These are phyloP conservation scores for Aphidius colemani DNA, from an alignment of 2,888 invertebrate species.

Conservation along the genomic window DNA sequence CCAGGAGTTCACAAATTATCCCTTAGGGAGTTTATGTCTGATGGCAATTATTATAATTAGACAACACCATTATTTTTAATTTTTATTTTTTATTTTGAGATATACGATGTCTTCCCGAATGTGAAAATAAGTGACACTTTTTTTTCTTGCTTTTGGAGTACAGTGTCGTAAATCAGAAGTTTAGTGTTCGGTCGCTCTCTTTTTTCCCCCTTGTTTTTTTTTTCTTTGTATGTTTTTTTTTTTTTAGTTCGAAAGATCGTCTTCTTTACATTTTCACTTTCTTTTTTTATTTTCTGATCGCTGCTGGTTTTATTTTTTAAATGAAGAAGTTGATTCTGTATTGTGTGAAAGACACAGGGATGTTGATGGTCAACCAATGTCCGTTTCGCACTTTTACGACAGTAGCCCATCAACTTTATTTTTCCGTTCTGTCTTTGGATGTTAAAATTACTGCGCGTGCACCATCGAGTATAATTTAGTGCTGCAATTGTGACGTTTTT, in stretches of 20 bases:
- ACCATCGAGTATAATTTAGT: conserved; percentile 42
- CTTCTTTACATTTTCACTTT: not conserved
- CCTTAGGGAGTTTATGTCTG: not conserved
- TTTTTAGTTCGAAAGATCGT: not conserved
- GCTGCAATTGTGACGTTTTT: conserved; percentile 38
- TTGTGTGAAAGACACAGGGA: too few species aligned
- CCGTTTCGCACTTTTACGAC: conserved; percentile 33
- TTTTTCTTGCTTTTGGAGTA: conserved; percentile 32
- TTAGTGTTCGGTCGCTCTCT: conserved; percentile 26
- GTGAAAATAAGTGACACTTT: conserved; percentile 24
- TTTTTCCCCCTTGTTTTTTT: conserved; percentile 18
- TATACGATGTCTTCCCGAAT: too few species aligned
- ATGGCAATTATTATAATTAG: conserved; percentile 19
- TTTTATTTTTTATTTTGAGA: not conserved
- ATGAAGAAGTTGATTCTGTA: too few species aligned
- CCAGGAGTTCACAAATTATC: not conserved
- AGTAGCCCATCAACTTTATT: conserved; percentile 34
- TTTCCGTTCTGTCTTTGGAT: conserved; percentile 25
- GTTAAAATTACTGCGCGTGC: conserved; percentile 41
- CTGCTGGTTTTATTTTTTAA: not conserved
- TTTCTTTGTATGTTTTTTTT: not conserved
- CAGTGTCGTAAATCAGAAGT: conserved; percentile 41
- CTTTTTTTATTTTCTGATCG: not conserved
- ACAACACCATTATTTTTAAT: not conserved
- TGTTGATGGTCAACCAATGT: conserved; percentile 10